Evolutionary conservation across 2,888 invertebrate species (phyloP), one percentile per base, ranked within the genome.

Genomic region (Lampropteryx suffumata): DNA sequence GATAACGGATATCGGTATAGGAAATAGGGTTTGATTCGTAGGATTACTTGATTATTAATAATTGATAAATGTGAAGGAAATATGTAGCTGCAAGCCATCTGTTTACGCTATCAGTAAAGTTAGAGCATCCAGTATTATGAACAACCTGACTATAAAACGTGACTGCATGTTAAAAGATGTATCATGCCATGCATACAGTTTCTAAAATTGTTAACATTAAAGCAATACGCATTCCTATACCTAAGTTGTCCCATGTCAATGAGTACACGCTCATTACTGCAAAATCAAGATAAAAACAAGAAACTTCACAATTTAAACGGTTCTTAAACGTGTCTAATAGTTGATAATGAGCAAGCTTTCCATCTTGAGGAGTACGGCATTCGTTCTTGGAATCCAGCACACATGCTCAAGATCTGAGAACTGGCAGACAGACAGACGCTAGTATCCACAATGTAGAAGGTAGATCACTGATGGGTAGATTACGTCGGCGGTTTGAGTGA

Each of bases 331-430:
- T 55, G 55, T 64, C 58, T 73, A 73, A 75, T 71, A 61, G 67
- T 62, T 64, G 64, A 58, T 74, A 77, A 78, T 75, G 67, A 65
- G 59, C 61, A 42, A 32, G 46, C 64, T 65, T 65, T 46, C 56
- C 64, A 63, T 73, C 65, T 69, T 67, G 69, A 61, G 64, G 69
- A 74, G 66, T 69, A 59, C 61, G 73, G 75, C 73, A 76, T 79
- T 76, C 73, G 75, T 82, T 84, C 78, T 67, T 62, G 65, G 79
- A 83, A 82, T 61, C 51, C 52, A 56, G 59, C 47, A 61, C 62
- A 62, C 62, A 64, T 70, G 67, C 60, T 64, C 59, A 59, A 57
- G 61, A 62, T 57, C 48, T 52, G 55, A 53, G 57, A 55, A 55
- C 60, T 63, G 69, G 69, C 71, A 76, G 75, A 75, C 74, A 75